Evolutionary conservation across 2,797 vertebrate species (phyloP).

Genomic region (Pteronotus mesoamericanus): DNA sequence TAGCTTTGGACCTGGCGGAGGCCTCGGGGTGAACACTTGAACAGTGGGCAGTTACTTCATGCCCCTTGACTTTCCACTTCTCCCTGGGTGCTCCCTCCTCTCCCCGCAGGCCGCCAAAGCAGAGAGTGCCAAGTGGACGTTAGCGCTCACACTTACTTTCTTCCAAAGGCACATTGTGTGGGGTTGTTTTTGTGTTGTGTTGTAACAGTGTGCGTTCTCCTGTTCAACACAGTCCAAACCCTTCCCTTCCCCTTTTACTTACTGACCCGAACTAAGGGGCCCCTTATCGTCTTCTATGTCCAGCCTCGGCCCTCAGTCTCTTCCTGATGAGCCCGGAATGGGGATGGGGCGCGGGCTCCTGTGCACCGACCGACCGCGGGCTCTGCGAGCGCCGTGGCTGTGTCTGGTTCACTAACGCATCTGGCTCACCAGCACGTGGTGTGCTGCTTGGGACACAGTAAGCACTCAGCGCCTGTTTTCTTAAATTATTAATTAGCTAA

Average conservation of each 20-base stretch:
- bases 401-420: neutral
- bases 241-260: neutral
- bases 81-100: neutral
- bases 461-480: neutral
- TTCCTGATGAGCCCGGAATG: neutral
- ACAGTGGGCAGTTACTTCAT: neutral
- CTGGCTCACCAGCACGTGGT: no score
- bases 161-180: neutral
- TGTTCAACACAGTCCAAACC: neutral
- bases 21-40: neutral
- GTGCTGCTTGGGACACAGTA: neutral
- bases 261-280: no score
- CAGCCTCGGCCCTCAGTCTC: neutral
- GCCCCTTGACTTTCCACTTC: neutral
- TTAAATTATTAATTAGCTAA: constrained; percentile 41
- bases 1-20: neutral
- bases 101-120: neutral
- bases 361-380: no score
- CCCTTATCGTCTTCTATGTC: neutral
- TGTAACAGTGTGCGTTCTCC: rapidly evolving
- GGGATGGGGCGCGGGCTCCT: neutral
- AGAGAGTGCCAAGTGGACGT: no score
- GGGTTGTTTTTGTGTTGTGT: rapidly evolving
- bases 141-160: neutral
- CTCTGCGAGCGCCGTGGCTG: rapidly evolving